Base-by-base conservation (phyloP, 2,113 vertebrate genomes). In the Sigmodon hispidus region DNA sequence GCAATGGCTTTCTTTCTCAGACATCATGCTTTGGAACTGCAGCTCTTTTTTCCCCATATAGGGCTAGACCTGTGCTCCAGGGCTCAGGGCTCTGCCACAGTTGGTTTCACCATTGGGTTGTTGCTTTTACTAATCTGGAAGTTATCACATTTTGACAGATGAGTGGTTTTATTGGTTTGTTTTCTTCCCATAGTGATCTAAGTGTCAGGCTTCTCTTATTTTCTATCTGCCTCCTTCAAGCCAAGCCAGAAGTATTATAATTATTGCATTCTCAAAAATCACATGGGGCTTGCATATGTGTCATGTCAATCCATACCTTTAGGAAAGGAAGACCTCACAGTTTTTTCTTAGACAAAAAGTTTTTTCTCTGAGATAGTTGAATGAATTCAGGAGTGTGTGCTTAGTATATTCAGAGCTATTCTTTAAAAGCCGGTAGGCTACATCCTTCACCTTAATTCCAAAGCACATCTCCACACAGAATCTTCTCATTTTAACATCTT, bases 401-500 rank as follows among this genome's bases (percentile, higher is more conserved):
- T 72, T 84, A 24, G 76, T 90, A 31, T 76, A 40, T 90, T 75
- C 2, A 90, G 45, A 50, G 80, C 43, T 61, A 76, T 48, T 15
- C 52, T 72, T 72, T 72, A 86, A 77, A 96, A 17, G 21, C 73
- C 84, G 43, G 84, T 31, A 31, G 90, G n/a, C 52, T 24, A 83
- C 7, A 91, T 36, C 17, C 24, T 89, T 77, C 65, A 13, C 36
- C 85, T 94, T 89, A 67, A 81, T 43, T 72, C 26, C 17, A 48
- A n/a, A 87, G 36, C 67, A 85, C 50, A 83, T 29, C 65, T 52
- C 94, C 85, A 81, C 10, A 72, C 31, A 61, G 31, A 92, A 40
- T 84, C 67, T 95, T 36, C 75, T 85, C 57, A 95, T 85, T 70
- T 80, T 92, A 86, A 7, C 76, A 19, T 88, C 15, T 96, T 83